A percentile compares a stretch with the other conserved stretches of the same genome.
These are phyloP conservation scores for Habrosyne pyritoides DNA, from an alignment of 2,888 invertebrate species.

Conservation along the genomic window DNA sequence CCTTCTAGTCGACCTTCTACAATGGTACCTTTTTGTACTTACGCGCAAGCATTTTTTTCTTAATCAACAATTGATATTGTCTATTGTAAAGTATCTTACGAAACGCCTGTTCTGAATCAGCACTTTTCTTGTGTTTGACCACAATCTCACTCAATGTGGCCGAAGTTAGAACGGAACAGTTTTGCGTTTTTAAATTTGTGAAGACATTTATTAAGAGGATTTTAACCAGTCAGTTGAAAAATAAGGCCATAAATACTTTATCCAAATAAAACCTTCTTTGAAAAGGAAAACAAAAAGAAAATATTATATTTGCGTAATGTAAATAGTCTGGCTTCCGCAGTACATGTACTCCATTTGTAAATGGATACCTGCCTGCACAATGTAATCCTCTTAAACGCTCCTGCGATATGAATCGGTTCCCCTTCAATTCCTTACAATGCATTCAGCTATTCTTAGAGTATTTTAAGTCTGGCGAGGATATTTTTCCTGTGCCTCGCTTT, in stretches of 20 bases:
- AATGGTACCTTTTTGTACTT: background rate
- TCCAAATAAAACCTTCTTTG: background rate
- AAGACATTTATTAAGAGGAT: too few relatives aligned
- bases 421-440: background rate
- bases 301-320: background rate
- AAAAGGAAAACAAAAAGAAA: background rate
- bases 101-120: too few relatives aligned
- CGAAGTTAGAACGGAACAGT: too few relatives aligned
- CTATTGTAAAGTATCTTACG: background rate
- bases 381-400: constrained; percentile 4
- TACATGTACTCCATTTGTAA: constrained; percentile 4
- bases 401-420: background rate
- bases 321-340: background rate
- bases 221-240: too few relatives aligned
- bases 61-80: background rate
- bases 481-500: background rate
- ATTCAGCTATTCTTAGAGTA: background rate
- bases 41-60: background rate
- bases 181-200: too few relatives aligned
- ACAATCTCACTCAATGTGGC: too few relatives aligned
- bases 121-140: too few relatives aligned
- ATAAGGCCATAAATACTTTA: too few relatives aligned
- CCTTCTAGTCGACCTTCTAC: background rate
- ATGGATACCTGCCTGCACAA: background rate
- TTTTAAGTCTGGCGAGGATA: background rate